Base-by-base conservation (phyloP, 2,888 invertebrate genomes). In the Hydrotaea cyrtoneurina region DNA sequence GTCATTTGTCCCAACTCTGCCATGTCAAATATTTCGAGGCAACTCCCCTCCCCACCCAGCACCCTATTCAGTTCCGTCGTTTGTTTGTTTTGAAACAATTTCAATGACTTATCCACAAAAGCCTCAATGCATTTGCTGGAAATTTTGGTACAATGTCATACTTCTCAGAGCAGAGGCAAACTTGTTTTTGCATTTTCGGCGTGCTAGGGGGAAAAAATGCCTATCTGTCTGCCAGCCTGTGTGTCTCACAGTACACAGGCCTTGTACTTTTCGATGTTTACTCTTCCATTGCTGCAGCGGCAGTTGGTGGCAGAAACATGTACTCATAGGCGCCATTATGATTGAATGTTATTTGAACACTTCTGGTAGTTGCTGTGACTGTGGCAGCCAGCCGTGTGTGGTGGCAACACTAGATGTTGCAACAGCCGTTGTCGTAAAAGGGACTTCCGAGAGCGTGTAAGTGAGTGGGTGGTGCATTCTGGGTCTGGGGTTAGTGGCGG, bases 311-410 rank as follows among this genome's bases (percentile, higher is more conserved):
- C 59, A 11, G 26, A 59, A 59, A 59, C 36, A 8, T 21, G 73
- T n/a, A n/a, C 15, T 73, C 55, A 39, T 55, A 73, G 57, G 73
- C 23, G 57, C 55, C 55, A 57, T 57, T 59, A 74, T 74, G 59
- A 74, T 74, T 74, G 74, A 74, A 59, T 59, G 59, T 23, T 59
- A 59, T 59, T 59, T 74, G 59, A 59, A 23, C 39, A 19, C 55
- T 73, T 21, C 15, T 15, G 59, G 26, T 23, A 43, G 43, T 26
- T 59, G 59, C 5, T 43, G 43, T 43, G 43, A 2, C 13, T 43
- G 43, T 43, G 43, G 43, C 15, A 43, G 43, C 43, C 43, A 10
- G 43, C 15, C 43, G 10, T 3, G 7, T 10, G 10, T 10, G 43
- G 15, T 10, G 43, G 15, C 43, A 43, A 43, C 43, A 43, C 43